These are phyloP conservation scores for Camponotus fellah DNA, from an alignment of 2,888 invertebrate species.

Conservation along the genomic window DNA sequence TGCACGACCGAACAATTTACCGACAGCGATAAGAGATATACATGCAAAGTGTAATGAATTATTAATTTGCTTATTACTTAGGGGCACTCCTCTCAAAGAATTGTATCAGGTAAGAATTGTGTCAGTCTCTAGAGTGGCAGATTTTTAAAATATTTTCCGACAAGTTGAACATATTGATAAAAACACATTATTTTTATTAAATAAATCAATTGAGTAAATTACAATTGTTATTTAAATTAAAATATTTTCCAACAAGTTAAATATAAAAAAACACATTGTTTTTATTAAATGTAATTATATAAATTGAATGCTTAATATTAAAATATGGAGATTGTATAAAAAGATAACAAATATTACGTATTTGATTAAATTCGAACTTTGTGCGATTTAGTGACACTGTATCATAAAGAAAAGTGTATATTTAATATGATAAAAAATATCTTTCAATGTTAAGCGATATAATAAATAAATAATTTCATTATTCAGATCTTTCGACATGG, in stretches of 20 bases:
- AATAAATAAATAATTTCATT: not conserved
- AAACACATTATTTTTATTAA: not conserved
- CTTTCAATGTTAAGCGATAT: not conserved
- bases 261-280: not conserved
- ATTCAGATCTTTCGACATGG: slow-evolving; percentile 86
- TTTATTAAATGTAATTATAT: not conserved
- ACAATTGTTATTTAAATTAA: not conserved
- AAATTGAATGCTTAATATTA: not conserved
- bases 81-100: slow-evolving; percentile 92
- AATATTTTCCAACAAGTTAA: not conserved
- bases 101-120: slow-evolving; percentile 90
- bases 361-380: not conserved
- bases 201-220: not conserved
- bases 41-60: slow-evolving; percentile 94
- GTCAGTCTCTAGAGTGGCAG: not conserved
- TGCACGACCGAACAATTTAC: slow-evolving; percentile 87
- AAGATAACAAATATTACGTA: not conserved
- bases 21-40: slow-evolving; percentile 92
- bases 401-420: not conserved
- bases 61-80: slow-evolving; percentile 91
- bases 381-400: not conserved
- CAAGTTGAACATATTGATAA: not conserved
- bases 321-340: not conserved
- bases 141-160: not conserved
- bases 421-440: not conserved